phyloP scores from a whole-genome alignment of 2,113 vertebrate genomes.

The Colinus virginianus region DNA sequence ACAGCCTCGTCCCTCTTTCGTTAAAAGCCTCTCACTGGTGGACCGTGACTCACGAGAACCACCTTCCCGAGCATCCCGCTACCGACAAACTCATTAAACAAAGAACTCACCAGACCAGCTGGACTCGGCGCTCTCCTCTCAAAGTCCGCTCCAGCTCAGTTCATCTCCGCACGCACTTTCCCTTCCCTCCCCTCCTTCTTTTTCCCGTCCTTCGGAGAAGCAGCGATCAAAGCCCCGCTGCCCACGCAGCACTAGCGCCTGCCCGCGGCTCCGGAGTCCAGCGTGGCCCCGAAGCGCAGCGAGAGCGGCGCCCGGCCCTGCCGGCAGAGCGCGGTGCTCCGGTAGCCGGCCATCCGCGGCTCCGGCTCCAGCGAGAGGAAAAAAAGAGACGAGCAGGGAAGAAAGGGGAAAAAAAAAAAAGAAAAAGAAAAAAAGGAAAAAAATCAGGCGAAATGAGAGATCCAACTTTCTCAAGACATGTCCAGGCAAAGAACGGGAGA shows the following conservation, averaged over 20 bases:
- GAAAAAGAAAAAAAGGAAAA: neutral
- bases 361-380: neutral
- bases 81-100: conserved; percentile 12
- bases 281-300: conserved; percentile 39
- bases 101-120: conserved; percentile 74
- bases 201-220: neutral
- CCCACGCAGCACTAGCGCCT: neutral
- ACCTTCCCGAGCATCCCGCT: neutral
- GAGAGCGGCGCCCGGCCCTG: neutral
- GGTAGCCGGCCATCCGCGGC: too few species aligned
- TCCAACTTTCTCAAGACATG: conserved; percentile 76
- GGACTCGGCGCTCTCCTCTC: conserved; percentile 49
- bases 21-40: neutral
- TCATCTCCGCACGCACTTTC: conserved; percentile 1
- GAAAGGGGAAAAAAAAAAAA: too few species aligned
- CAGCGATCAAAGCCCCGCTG: neutral
- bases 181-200: neutral
- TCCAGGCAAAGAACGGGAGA: conserved; percentile 71
- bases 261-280: conserved; percentile 39
- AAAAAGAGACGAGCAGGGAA: neutral
- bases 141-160: conserved; percentile 26
- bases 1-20: neutral
- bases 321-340: conserved; percentile 26
- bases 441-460: neutral
- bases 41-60: neutral